Conservation (phyloP, 2,797 vertebrate species). For the Okamejei kenojei region DNA sequence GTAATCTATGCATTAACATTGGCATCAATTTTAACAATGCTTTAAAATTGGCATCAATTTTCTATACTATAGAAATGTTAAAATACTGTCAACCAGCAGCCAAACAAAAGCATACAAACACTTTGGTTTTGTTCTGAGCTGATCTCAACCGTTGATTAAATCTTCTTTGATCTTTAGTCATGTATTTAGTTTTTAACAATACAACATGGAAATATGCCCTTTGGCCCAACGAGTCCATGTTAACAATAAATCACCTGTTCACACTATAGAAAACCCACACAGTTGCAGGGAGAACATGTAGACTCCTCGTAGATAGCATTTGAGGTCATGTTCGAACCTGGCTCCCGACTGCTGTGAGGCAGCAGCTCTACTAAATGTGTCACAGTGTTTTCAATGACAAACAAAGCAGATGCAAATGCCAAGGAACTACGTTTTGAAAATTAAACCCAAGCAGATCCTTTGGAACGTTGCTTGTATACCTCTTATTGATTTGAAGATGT, state of each 20-base stretch:
- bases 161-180: constrained; percentile 43
- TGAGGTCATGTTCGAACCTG: too few relatives aligned
- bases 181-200: too few relatives aligned
- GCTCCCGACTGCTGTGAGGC: too few relatives aligned
- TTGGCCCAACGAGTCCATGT: too few relatives aligned
- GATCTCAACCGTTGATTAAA: constrained; percentile 52
- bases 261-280: too few relatives aligned
- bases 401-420: constrained; percentile 32
- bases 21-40: neutral
- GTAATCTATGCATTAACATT: constrained; percentile 14
- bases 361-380: too few relatives aligned
- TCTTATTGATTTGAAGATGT: neutral
- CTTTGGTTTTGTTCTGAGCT: constrained; percentile 53
- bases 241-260: too few relatives aligned
- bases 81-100: constrained; percentile 59
- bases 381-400: neutral
- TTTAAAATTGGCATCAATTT: neutral
- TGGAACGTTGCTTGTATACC: neutral
- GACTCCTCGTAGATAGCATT: too few relatives aligned
- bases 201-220: too few relatives aligned
- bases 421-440: constrained; percentile 53
- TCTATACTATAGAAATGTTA: constrained; percentile 52
- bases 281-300: too few relatives aligned
- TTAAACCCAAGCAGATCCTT: constrained; percentile 42
- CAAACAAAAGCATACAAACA: constrained; percentile 51